Evolutionary conservation across 2,113 vertebrate species (phyloP).

Genomic region (Alectura lathami): DNA sequence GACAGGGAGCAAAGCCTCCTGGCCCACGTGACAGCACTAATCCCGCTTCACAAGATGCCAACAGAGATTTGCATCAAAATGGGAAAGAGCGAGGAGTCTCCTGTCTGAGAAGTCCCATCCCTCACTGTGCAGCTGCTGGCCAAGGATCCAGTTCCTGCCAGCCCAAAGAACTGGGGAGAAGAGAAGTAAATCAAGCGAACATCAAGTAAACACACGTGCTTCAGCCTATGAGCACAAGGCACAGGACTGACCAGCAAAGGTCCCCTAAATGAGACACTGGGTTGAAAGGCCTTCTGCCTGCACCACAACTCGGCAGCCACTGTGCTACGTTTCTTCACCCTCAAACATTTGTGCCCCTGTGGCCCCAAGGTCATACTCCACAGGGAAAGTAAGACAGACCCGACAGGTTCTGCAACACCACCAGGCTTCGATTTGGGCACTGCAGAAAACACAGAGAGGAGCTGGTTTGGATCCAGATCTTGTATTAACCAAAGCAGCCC

Average conservation of each 20-base stretch:
- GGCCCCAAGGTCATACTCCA: background rate
- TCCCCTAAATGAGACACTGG: background rate
- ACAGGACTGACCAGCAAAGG: background rate
- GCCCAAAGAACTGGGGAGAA: background rate
- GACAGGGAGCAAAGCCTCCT: background rate
- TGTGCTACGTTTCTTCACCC: background rate
- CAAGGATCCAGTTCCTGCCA: conserved; percentile 38
- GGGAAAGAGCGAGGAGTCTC: background rate
- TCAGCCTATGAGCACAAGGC: background rate
- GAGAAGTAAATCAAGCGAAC: background rate
- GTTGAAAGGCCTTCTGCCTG: background rate
- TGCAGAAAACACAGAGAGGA: background rate
- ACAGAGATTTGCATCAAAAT: conserved; percentile 78
- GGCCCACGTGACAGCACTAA: conserved; percentile 24
- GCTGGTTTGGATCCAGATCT: background rate
- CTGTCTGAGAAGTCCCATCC: conserved; percentile 54
- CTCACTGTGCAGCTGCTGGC: conserved; percentile 71
- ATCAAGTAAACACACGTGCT: background rate
- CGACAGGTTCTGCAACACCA: background rate
- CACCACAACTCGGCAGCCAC: background rate
- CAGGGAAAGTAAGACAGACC: background rate
- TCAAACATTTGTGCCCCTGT: background rate
- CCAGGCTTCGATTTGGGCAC: background rate
- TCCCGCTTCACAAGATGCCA: conserved; percentile 63
- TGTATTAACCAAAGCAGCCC: background rate